Base-by-base conservation (phyloP, 1,140 invertebrate genomes). In the Leptinotarsa defecta region DNA sequence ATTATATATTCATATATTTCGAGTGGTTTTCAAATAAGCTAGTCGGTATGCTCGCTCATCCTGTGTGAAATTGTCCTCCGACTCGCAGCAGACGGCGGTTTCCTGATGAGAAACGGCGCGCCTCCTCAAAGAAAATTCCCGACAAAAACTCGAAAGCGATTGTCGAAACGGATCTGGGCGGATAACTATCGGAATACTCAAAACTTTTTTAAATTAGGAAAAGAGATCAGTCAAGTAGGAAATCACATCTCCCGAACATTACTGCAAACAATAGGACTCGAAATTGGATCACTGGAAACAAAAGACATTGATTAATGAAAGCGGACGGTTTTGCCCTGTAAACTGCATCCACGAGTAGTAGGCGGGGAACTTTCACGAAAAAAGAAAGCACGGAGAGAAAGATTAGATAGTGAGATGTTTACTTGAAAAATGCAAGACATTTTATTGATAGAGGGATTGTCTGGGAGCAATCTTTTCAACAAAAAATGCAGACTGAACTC, bases 271-370 rank as follows among this genome's bases (percentile, higher is more conserved):
- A 80, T 76, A 78, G 77, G 68, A 78, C 77, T 76, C 77, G 79
- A 77, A 80, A 80, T 80, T 78, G 77, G 79, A 80, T 78, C 77
- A 80, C 72, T 64, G 74, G 77, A 78, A 78, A 80, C 79, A 78
- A 80, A 73, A 78, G 79, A 80, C 77, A 73, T 76, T 80, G 79
- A 80, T 80, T 80, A 80, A 80, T 80, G 79, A 72, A 75, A 75
- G 69, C 70, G 79, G 79, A 76, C 74, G 74, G 75, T 70, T 74
- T 75, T 72, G 62, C 62, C 57, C 69, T 78, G 78, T 80, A 80
- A 78, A 80, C 76, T 80, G 75, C 77, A 74, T 27, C 63, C 77
- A 64, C 13, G 64, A 24, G 57, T 6, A n/a, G 52, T 57, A 43
- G 34, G 34, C 34, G 8, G 34, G 34, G 8, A 43, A 43, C 3